Evolutionary conservation across 2,797 vertebrate species (phyloP), one percentile per base, ranked within the genome.

Genomic region (Etheostoma perlongum): DNA sequence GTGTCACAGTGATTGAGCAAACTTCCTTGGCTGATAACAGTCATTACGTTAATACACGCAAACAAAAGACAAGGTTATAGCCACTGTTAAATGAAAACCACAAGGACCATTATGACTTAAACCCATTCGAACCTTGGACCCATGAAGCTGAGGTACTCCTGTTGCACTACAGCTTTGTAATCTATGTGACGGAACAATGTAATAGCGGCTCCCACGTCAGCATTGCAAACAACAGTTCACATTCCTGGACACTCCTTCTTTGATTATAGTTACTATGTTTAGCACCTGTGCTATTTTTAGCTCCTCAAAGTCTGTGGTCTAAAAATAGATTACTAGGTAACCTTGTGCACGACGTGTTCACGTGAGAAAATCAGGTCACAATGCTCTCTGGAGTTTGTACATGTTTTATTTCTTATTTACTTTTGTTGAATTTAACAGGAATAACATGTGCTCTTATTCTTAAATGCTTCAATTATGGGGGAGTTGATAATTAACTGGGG

Each of bases 211-310:
- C 23, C n/a, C 4, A 11, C n/a, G 0, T 33, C 0, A 5, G 2
- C 1, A 6, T 23, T 75, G n/a, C 46, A 12, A 33, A 64, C 9
- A 27, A 11, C 4, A 0, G 16, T n/a, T 58, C 1, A 48, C 23
- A 67, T 11, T 23, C 46, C 36, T 46, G 11, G 55, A 64, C 40
- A 44, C 2, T 69, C 65, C 53, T 9, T 21, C 25, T 6, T 19
- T 16, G 0, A 11, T 6, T 5, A 10, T 4, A 2, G 30, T 49
- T 59, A 14, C 69, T 83, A 68, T 76, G 59, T 76, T 25, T 23
- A 53, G 58, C 30, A 18, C 12, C 1, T 4, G 6, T 25, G 27
- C 71, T 86, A 74, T 84, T 76, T 76, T 85, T 76, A 81, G 75
- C 49, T 40, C 21, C 2, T 23, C 16, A 14, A 44, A 1, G 0